Base-by-base conservation (phyloP, 2,113 vertebrate species). In the Chascanopsetta lugubris region DNA sequence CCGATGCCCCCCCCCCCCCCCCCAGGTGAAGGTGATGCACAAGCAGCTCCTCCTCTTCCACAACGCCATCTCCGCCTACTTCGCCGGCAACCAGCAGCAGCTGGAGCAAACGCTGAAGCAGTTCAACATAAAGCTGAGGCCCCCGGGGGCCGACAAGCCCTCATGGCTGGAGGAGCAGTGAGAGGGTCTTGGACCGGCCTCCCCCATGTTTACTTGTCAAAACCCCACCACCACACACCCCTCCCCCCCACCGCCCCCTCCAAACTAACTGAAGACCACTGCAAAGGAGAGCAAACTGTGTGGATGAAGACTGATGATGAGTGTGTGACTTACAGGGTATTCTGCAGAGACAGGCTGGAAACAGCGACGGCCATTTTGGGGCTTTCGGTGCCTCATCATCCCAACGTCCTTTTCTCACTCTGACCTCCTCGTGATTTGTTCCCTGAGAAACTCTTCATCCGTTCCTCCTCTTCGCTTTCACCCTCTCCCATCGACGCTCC, bases 81-180 rank as follows among this genome's bases (percentile, higher is more conserved):
- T 99, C 54, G 96, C 96, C 0, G 97, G 97, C 68, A 98, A 99
- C 92, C 97, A 98, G 92, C 95, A 98, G 92, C 96, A 98, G 80
- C 84, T 98, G 88, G 95, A 97, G 89, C 95, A 97, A 91, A 97
- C 95, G 56, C 94, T 99, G 84, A 94, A 95, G 90, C 96, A 98
- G 90, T 98, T 98, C 92, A 98, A 95, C 93, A 93, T 98, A 86
- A 95, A 95, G 91, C 87, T 98, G 64, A 94, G 92, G 90, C 95
- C 94, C 12, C 95, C 96, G 0, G 96, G 95, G 22, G 88, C 92
- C 0, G 97, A 98, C 90, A 96, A 97, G 81, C 97, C 97, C n/a
- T 99, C 97, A 51, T 99, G 97, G 97, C 92, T 99, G 87, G 97
- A 99, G 91, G 96, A 99, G 92, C 96, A 95, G 88, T 97, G 94